Evolutionary conservation across 2,797 vertebrate genomes (phyloP).

Genomic region (Agapornis canus): DNA sequence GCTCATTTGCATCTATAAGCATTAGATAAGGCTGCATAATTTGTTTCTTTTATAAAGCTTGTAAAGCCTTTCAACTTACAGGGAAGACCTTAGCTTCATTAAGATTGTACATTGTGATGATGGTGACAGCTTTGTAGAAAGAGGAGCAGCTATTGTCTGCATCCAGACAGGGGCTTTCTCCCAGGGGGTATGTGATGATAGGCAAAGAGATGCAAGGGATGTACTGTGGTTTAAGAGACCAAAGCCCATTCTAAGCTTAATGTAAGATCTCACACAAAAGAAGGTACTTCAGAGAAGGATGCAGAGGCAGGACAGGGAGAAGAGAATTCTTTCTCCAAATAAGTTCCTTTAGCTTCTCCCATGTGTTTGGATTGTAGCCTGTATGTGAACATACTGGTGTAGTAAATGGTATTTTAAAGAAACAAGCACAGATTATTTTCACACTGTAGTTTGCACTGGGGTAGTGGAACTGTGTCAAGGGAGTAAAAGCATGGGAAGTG

Average conservation of each 20-base stretch:
- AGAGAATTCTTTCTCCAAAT: not conserved
- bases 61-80: not conserved
- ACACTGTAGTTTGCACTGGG: not conserved
- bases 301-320: not conserved
- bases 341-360: not conserved
- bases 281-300: not conserved
- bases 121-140: not conserved
- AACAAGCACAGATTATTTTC: not conserved
- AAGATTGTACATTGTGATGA: not conserved
- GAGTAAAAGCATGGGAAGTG: not conserved
- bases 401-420: not conserved
- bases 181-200: not conserved
- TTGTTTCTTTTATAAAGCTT: not conserved
- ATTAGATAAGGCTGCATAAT: not conserved
- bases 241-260: not conserved
- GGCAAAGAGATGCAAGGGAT: not conserved
- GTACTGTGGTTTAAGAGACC: not conserved
- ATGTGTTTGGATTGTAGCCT: fast-evolving
- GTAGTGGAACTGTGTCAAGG: not conserved
- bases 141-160: not conserved
- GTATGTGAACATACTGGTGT: not conserved
- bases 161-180: not conserved
- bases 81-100: not conserved
- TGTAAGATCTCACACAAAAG: not conserved
- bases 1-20: not conserved